Evolutionary conservation across 1,140 invertebrate species (phyloP).

Genomic region (Phthorimaea operculella): DNA sequence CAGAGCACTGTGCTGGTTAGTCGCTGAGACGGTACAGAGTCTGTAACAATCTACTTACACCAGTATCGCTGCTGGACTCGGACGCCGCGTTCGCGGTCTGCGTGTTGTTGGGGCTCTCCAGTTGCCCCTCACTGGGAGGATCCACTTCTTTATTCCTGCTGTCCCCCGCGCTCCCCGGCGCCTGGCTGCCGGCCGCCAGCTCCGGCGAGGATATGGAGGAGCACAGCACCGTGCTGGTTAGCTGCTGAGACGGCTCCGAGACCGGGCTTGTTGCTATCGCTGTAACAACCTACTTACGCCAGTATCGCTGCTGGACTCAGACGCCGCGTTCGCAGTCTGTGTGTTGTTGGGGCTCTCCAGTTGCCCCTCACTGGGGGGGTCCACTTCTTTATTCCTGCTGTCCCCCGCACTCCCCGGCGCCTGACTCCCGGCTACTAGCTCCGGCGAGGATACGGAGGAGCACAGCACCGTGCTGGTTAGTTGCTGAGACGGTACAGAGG

Average conservation of each 20-base stretch:
- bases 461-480: constrained; percentile 26
- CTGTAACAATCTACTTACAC: too few relatives aligned
- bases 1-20: constrained; percentile 26
- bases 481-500: too few relatives aligned
- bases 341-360: constrained; percentile 6
- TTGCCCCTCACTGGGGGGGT: constrained; percentile 8
- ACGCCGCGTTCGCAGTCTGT: constrained; percentile 21
- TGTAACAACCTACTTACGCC: constrained; percentile 28
- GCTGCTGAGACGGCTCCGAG: too few relatives aligned
- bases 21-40: too few relatives aligned
- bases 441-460: constrained; percentile 44
- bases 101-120: constrained; percentile 7
- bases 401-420: constrained; percentile 6
- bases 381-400: neutral
- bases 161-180: constrained; percentile 4
- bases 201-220: constrained; percentile 48
- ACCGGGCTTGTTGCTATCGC: too few relatives aligned
- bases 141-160: neutral
- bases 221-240: constrained; percentile 26
- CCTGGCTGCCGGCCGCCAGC: constrained; percentile 16
- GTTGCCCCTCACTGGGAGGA: constrained; percentile 8
- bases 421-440: constrained; percentile 20
- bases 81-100: constrained; percentile 25
- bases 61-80: constrained; percentile 54
- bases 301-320: constrained; percentile 55